Evolutionary conservation across 1,140 invertebrate species (phyloP).

Genomic region (Drosophila kurseongensis): DNA sequence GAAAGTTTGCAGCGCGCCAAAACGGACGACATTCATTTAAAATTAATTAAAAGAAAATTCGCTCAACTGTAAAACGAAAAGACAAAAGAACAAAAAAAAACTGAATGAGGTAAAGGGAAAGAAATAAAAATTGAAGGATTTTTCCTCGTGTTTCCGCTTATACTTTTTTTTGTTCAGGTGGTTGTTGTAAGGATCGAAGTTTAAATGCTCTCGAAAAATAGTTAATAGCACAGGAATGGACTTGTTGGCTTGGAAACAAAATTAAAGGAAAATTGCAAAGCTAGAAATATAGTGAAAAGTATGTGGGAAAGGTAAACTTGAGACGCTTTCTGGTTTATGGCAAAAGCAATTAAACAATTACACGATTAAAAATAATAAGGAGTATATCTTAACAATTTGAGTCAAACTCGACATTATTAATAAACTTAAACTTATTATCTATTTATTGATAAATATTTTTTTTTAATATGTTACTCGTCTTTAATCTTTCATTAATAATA

Average conservation of each 20-base stretch:
- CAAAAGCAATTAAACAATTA: neutral
- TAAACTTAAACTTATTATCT: no score
- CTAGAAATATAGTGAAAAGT: neutral
- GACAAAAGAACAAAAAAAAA: slow-evolving; percentile 67
- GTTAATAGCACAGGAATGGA: neutral
- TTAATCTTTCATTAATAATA: no score
- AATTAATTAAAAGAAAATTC: slow-evolving; percentile 83
- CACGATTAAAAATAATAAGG: no score
- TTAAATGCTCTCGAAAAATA: slow-evolving; percentile 47
- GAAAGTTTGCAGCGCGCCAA: slow-evolving; percentile 77
- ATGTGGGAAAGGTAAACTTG: neutral
- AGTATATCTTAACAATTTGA: neutral
- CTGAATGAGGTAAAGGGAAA: slow-evolving; percentile 29
- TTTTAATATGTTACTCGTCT: no score
- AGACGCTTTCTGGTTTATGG: neutral
- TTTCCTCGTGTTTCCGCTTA: slow-evolving; percentile 21
- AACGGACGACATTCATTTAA: slow-evolving; percentile 80
- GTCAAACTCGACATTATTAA: neutral
- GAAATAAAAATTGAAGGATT: slow-evolving; percentile 60
- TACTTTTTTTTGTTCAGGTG: slow-evolving; percentile 10
- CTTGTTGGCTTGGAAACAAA: slow-evolving; percentile 19
- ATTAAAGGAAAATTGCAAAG: neutral
- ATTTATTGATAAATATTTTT: no score
- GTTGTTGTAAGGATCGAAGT: slow-evolving; percentile 38
- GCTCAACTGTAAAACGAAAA: slow-evolving; percentile 79